Evolutionary conservation across 2,888 invertebrate genomes (phyloP), one percentile per base, ranked within the genome.

Genomic region (Epinotia demarniana): DNA sequence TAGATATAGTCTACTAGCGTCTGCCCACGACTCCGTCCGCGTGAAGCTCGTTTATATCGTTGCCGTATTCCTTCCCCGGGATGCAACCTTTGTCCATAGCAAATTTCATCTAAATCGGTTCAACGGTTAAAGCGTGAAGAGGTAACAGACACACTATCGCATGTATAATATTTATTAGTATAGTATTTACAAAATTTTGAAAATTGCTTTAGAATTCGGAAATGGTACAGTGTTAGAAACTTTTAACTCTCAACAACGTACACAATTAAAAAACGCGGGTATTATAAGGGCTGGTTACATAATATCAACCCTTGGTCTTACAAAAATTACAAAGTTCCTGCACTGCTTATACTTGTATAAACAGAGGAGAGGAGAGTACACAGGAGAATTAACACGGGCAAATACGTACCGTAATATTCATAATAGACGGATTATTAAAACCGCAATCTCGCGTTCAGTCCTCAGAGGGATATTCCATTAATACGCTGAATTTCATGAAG

Each of bases 381-480:
- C 68, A 13, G 19, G 57, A 16, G 57, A 43, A 39, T 19, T 13
- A 55, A 4, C 27, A 49, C 9, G 4, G 53, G 27, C n/a, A 66
- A 66, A 53, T 53, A n/a, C n/a, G 27, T 53, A 53, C 27, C 11
- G n/a, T n/a, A n/a, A 49, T 33, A 27, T 63, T 63, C 46, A 46
- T 49, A 27, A 49, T 18, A 18, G 33, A 57, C 33, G 33, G 39
- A 67, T 57, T 39, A 57, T 67, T 66, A 66, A 67, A 67, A 55
- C 55, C 18, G 55, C 67, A 67, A 55, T 67, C 55, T 67, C 55
- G 27, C 27, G 13, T 57, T 55, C 0, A 46, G 58, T 57, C 57
- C 67, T 19, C 39, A 68, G 19, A 43, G 57, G 67, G 16, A 13
- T 19, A 67, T 64, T 49, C n/a, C 64, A 66, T n/a, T 33, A 66